Conservation (phyloP, 2,888 invertebrate genomes). For the Scrobipalpa atriplicella region DNA sequence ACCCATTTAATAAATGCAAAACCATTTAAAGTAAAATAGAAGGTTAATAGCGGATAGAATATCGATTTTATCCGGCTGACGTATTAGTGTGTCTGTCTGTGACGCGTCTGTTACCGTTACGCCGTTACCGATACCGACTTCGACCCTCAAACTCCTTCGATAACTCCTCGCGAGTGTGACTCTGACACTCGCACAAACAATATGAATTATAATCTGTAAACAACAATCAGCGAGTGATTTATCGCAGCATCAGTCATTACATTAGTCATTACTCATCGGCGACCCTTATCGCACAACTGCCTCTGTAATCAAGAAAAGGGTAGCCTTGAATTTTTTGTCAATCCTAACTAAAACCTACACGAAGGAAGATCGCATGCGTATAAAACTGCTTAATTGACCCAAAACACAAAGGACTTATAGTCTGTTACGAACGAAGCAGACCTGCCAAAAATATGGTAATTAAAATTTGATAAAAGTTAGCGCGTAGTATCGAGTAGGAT, state of each 20-base stretch:
- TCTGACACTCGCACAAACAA: neutral
- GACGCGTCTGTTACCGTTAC: too few relatives aligned
- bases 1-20: too few relatives aligned
- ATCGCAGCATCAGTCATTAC: conserved; percentile 1
- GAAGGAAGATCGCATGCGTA: neutral
- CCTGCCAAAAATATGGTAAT: conserved; percentile 18
- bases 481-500: conserved; percentile 18
- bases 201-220: conserved; percentile 14
- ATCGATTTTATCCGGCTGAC: too few relatives aligned
- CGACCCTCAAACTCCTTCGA: neutral
- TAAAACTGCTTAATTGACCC: conserved; percentile 58
- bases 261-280: too few relatives aligned
- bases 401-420: conserved; percentile 2
- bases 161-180: neutral
- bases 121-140: too few relatives aligned
- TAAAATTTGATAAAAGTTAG: conserved; percentile 14
- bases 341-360: neutral
- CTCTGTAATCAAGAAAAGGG: neutral
- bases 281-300: neutral
- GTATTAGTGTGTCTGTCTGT: too few relatives aligned
- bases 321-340: too few relatives aligned
- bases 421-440: neutral
- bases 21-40: too few relatives aligned
- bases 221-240: conserved; percentile 4
- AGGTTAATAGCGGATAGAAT: too few relatives aligned